A percentile compares a stretch with the other conserved stretches of the same genome.
Evolutionary conservation across 2,113 vertebrate genomes (phyloP).

Genomic region (Pituophis catenifer): DNA sequence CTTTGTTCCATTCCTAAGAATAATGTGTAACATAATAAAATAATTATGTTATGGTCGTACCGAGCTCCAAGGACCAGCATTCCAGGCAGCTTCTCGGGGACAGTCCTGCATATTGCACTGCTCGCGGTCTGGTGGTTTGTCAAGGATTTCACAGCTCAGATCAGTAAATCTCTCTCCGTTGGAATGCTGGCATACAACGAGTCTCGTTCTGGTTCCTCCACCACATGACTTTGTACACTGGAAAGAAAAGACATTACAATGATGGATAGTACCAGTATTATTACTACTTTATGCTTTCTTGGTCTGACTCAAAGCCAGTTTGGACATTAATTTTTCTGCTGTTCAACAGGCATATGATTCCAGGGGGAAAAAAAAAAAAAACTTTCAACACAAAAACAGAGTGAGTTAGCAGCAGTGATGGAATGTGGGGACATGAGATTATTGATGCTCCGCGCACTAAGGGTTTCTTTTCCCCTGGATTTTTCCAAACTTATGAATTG

Average conservation of each 20-base stretch:
- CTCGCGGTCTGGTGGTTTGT: conserved; percentile 94
- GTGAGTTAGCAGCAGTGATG: not conserved
- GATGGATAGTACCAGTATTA: fast-evolving
- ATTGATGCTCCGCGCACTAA: not conserved
- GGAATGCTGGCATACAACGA: conserved; percentile 91
- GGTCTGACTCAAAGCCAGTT: not conserved
- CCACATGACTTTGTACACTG: conserved; percentile 92
- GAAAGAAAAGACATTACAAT: conserved; percentile 30
- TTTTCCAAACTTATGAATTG: not conserved
- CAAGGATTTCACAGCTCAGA: conserved; percentile 95
- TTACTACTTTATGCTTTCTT: not conserved
- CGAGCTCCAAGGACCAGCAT: conserved; percentile 93
- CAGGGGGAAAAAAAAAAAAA: fast-evolving
- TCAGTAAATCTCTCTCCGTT: conserved; percentile 91
- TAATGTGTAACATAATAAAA: conserved; percentile 56
- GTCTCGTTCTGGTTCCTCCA: conserved; percentile 86
- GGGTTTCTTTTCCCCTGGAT: not conserved
- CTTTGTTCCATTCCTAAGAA: conserved; percentile 54
- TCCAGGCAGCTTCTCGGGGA: conserved; percentile 86
- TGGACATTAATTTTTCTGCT: not conserved
- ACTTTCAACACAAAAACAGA: not conserved
- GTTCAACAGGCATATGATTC: not conserved
- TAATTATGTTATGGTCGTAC: conserved; percentile 88
- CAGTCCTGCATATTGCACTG: conserved; percentile 94
- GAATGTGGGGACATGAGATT: not conserved